Evolutionary conservation across 2,888 invertebrate genomes (phyloP).

Genomic region (Galerucella calmariensis): DNA sequence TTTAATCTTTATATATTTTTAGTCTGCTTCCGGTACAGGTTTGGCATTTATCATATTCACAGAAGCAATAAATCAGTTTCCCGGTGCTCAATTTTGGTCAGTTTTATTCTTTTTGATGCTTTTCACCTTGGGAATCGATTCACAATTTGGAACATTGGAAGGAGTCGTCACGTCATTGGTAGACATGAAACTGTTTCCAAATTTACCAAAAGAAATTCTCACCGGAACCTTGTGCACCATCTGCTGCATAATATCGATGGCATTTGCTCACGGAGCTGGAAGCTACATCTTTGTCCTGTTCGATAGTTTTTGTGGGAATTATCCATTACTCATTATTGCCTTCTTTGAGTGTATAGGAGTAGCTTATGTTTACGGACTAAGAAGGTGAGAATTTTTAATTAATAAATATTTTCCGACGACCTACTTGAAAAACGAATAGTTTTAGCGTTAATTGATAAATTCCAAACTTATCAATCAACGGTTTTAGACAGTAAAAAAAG

Average conservation of each 20-base stretch:
- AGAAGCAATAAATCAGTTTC: constrained; percentile 97
- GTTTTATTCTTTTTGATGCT: constrained; percentile 97
- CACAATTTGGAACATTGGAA: constrained; percentile 95
- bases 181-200: constrained; percentile 94
- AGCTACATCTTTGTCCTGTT: constrained; percentile 94
- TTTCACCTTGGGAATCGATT: constrained; percentile 95
- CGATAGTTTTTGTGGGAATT: constrained; percentile 94
- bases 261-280: constrained; percentile 92
- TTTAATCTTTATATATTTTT: constrained; percentile 56
- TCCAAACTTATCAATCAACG: too few relatives aligned
- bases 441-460: too few relatives aligned
- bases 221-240: constrained; percentile 83
- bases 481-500: too few relatives aligned
- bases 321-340: constrained; percentile 91
- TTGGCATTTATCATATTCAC: constrained; percentile 97
- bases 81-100: constrained; percentile 96
- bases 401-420: neutral
- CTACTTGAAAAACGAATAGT: too few relatives aligned
- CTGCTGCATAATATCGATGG: constrained; percentile 88
- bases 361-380: constrained; percentile 92
- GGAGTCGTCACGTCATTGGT: constrained; percentile 96
- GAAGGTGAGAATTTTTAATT: constrained; percentile 73
- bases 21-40: constrained; percentile 97
- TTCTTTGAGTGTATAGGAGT: constrained; percentile 93
- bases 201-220: constrained; percentile 87